Evolutionary conservation across 2,888 invertebrate genomes (phyloP), one percentile per base, ranked within the genome.

Genomic region (Synergus gifuensis): DNA sequence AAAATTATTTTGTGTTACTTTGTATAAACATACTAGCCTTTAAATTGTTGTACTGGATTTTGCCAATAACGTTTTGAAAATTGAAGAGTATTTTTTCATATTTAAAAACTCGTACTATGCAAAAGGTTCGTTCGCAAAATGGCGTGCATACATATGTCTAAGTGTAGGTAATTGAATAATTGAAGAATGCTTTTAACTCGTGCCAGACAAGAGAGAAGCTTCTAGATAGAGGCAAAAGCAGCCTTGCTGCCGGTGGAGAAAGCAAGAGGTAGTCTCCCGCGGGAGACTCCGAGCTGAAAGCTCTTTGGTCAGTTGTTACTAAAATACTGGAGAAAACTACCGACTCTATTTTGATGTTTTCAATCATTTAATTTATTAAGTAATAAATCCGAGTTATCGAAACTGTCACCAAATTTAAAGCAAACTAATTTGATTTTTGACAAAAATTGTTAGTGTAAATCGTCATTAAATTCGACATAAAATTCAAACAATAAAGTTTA

Each of bases 101-200:
- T 36, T 46, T 28, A n/a, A 22, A 28, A 69, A 49, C 22, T 16
- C 14, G 16, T 36, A 73, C 62, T 62, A 4, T 12, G 4, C 14
- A 36, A 40, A 8, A 54, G 4, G 16, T 28, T 9, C 14, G 4
- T 40, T 54, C n/a, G n/a, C 36, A 73, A 36, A 73, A 73, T 73
- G 36, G 49, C 36, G 54, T 54, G 28, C 73, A 54, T 36, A 40
- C 16, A 73, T 11, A 73, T 58, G n/a, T n/a, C 54, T 49, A 36
- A 73, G 77, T 79, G 80, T 76, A 49, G 66, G 78, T 82, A 81
- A 84, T 84, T 84, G 76, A 84, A 84, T 84, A 83, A 84, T 84
- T 83, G 78, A 84, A 82, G 82, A 83, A 84, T 84, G 83, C 84
- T 84, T 84, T 83, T 79, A 84, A 76, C 81, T 49, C 78, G 79